Conservation (phyloP, 2,888 invertebrate genomes). For the Drosophila neonasuta region DNA sequence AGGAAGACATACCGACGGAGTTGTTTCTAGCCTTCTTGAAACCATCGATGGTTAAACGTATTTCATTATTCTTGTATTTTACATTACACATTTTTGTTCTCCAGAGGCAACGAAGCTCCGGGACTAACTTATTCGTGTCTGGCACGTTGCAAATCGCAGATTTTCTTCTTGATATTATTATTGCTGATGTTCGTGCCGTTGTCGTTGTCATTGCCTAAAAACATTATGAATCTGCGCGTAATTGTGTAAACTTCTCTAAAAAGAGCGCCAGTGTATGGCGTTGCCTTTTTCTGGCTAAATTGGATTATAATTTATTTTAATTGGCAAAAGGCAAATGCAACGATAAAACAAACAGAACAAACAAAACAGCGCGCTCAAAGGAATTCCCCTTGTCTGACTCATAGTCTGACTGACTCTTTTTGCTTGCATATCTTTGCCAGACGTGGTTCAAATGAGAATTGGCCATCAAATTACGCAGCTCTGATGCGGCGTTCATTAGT, state of each 20-base stretch:
- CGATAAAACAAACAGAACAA: conserved; percentile 32
- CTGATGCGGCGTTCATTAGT: conserved; percentile 74
- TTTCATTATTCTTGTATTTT: conserved; percentile 58
- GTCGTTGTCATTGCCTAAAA: conserved; percentile 39
- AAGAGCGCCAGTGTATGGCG: conserved; percentile 25
- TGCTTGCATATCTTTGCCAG: conserved; percentile 20
- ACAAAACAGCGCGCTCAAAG: conserved; percentile 19
- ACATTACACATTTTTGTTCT: conserved; percentile 51
- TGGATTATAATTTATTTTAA: conserved; percentile 77
- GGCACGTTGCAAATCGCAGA: conserved; percentile 16
- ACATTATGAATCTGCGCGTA: conserved; percentile 64
- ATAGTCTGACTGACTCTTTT: conserved; percentile 1
- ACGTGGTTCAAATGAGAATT: conserved; percentile 53
- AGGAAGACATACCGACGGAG: neutral
- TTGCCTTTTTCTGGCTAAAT: conserved; percentile 51
- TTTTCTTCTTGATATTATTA: conserved; percentile 2
- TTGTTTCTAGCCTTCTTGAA: conserved; percentile 27
- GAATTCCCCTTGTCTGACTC: conserved; percentile 6
- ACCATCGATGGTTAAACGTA: conserved; percentile 56
- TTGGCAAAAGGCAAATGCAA: conserved; percentile 62
- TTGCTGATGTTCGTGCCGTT: conserved; percentile 16
- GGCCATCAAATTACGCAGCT: conserved; percentile 69
- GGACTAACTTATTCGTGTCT: conserved; percentile 22
- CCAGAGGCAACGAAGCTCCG: conserved; percentile 36
- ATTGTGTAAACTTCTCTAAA: conserved; percentile 58